Evolutionary conservation across 92 coral and sea anemone species (phyloP).

Genomic region (Zoanthus gigantus): DNA sequence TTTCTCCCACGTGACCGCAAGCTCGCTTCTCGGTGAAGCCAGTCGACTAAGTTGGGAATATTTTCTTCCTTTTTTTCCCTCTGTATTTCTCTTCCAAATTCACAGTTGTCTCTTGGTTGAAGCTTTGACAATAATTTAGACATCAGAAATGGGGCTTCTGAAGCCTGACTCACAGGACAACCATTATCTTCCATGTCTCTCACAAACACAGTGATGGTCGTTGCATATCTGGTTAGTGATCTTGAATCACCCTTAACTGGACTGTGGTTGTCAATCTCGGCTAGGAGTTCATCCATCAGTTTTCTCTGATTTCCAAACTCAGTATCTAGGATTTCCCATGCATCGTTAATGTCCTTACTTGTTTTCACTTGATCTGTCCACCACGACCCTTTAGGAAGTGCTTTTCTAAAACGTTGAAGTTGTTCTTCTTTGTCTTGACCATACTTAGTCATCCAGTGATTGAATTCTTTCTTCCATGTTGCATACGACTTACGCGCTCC

Average conservation of each 20-base stretch:
- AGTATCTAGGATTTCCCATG: slow-evolving; percentile 71
- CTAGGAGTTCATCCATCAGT: slow-evolving; percentile 63
- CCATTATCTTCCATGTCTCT: slow-evolving; percentile 73
- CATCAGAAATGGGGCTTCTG: slow-evolving; percentile 64
- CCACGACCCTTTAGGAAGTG: slow-evolving; percentile 69
- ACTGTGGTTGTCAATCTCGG: slow-evolving; percentile 53
- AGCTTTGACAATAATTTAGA: slow-evolving; percentile 61
- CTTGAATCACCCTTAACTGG: slow-evolving; percentile 64
- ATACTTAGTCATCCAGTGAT: slow-evolving; percentile 72
- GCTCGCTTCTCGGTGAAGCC: slow-evolving; percentile 71
- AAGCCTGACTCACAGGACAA: slow-evolving; percentile 45
- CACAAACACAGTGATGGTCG: slow-evolving; percentile 57
- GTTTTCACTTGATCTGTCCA: slow-evolving; percentile 69
- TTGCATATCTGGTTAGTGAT: slow-evolving; percentile 61
- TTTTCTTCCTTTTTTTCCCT: slow-evolving; percentile 60
- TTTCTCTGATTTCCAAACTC: slow-evolving; percentile 73
- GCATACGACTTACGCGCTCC: slow-evolving; percentile 65
- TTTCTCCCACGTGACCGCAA: slow-evolving; percentile 70
- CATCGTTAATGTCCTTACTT: slow-evolving; percentile 56
- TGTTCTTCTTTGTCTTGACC: slow-evolving; percentile 72
- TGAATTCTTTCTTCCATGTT: slow-evolving; percentile 70
- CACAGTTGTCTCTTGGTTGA: slow-evolving; percentile 58
- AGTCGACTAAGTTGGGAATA: slow-evolving; percentile 47
- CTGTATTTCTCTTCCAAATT: slow-evolving; percentile 66
- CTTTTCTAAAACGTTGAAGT: slow-evolving; percentile 71